Percentiles rank a stretch among this genome's conserved stretches.
These are phyloP conservation scores for Apogon talboti DNA, from an alignment of 2,797 vertebrate species.

Conservation along the genomic window DNA sequence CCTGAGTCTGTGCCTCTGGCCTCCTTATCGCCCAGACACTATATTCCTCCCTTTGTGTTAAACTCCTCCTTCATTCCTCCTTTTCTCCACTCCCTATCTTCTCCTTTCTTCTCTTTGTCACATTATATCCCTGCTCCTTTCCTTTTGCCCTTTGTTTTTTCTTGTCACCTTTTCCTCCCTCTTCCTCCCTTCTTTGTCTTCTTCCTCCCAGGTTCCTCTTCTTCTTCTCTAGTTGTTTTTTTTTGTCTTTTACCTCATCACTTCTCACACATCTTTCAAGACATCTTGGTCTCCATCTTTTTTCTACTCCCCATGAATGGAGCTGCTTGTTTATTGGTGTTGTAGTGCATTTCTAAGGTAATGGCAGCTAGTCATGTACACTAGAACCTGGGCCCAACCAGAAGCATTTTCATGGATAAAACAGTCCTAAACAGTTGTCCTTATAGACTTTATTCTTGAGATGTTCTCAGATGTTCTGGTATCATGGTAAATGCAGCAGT, in stretches of 20 bases:
- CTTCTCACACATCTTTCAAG: neutral
- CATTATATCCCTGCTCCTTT: slow-evolving; percentile 18
- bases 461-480: too few species aligned
- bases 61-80: slow-evolving; percentile 53
- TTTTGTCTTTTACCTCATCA: neutral
- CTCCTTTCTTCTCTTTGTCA: slow-evolving; percentile 38
- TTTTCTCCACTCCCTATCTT: slow-evolving; percentile 38
- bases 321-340: neutral
- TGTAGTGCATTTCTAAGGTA: neutral
- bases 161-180: slow-evolving; percentile 6
- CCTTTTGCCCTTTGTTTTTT: slow-evolving; percentile 28
- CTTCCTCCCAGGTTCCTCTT: neutral
- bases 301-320: neutral
- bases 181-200: neutral
- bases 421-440: too few species aligned
- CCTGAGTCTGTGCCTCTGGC: slow-evolving; percentile 33
- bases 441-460: too few species aligned
- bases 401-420: too few species aligned
- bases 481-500: too few species aligned
- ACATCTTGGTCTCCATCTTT: neutral
- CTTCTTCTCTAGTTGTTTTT: neutral
- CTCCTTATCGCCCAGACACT: slow-evolving; percentile 22
- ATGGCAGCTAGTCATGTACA: too few species aligned
- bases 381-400: too few species aligned
- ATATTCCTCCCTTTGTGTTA: slow-evolving; percentile 55